Conservation (phyloP, 1,140 invertebrate genomes). For the Aporrectodea caliginosa region DNA sequence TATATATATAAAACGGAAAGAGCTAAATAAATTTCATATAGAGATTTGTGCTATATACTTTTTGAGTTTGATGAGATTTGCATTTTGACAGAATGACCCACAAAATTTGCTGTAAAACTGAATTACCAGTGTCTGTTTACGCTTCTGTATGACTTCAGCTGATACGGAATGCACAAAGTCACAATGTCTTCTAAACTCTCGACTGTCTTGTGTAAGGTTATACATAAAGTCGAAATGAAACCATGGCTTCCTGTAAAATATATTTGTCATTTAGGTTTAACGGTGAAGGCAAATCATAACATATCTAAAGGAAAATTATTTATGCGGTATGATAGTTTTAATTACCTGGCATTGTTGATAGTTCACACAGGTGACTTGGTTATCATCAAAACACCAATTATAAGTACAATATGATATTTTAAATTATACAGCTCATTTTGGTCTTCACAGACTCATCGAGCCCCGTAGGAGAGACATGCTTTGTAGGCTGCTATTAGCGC, state of each 20-base stretch:
- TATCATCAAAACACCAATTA: not conserved
- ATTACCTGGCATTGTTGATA: not conserved
- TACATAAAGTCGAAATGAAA: conserved; percentile 17
- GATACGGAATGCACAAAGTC: conserved; percentile 5
- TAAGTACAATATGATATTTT: not conserved
- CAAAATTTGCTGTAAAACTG: not conserved
- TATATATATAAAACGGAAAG: too few relatives aligned
- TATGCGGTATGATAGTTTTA: not conserved
- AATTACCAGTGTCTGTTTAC: not conserved
- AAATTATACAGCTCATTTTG: not conserved
- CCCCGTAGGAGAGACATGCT: too few relatives aligned
- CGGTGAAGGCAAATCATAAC: not conserved
- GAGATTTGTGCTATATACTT: too few relatives aligned
- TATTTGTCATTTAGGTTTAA: not conserved
- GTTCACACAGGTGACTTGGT: not conserved
- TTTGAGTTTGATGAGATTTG: not conserved
- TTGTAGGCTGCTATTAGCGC: too few relatives aligned
- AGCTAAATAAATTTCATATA: too few relatives aligned
- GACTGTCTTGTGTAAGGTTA: not conserved
- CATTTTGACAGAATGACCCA: not conserved
- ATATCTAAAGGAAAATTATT: not conserved
- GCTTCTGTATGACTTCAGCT: conserved; percentile 9
- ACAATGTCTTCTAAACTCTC: conserved; percentile 7
- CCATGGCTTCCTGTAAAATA: conserved; percentile 15
- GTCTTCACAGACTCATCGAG: too few relatives aligned